Conservation (phyloP, 2,888 invertebrate genomes). For the Masnerella sp. region DNA sequence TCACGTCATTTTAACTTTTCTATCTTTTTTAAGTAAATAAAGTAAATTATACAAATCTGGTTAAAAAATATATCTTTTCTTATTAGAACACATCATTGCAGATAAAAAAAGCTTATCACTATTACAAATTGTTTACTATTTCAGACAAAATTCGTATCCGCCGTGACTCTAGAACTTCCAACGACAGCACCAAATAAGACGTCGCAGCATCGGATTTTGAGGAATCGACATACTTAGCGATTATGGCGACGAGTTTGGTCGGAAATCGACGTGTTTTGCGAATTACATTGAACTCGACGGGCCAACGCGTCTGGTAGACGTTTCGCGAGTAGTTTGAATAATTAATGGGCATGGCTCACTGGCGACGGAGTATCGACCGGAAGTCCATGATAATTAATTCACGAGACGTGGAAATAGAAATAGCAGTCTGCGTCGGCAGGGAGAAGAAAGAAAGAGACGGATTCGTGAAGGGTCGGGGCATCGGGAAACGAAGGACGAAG, state of each 20-base stretch:
- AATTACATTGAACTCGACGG: constrained; percentile 53
- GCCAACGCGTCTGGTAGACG: constrained; percentile 58
- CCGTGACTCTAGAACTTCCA: no score
- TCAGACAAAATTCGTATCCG: no score
- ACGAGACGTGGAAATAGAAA: constrained; percentile 72
- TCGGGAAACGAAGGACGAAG: constrained; percentile 45
- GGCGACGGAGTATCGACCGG: constrained; percentile 69
- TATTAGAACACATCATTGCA: no score
- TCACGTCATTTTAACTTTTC: no score
- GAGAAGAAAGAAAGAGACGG: constrained; percentile 56
- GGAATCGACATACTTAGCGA: constrained; percentile 31
- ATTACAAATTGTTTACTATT: no score
- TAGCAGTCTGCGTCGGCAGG: constrained; percentile 62
- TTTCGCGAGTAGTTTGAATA: constrained; percentile 65
- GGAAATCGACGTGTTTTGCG: constrained; percentile 53
- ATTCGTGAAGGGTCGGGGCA: constrained; percentile 39
- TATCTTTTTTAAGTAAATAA: no score
- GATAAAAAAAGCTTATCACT: no score
- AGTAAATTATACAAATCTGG: no score
- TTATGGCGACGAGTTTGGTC: constrained; percentile 35
- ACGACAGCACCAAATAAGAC: no score
- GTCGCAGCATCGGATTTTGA: constrained; percentile 26
- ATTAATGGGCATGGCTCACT: constrained; percentile 68
- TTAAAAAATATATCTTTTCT: no score
- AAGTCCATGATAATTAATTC: constrained; percentile 73